Conservation (phyloP, 2,113 vertebrate species). For the cat (Felis catus) region F.catus_Fca126_mat1.0 CM031413.1:69882501-69883000, state of each 20-base stretch:
- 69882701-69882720: not conserved
- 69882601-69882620: not conserved
- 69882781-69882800: no score
- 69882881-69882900: no score
- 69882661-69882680: no score
- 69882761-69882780: not conserved
- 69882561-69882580: not conserved
- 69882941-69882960: not conserved
- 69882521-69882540: no score
- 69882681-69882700: no score
- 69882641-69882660: not conserved
- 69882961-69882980: not conserved
- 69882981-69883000: not conserved
- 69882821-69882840: no score
- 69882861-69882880: no score
- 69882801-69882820: no score
- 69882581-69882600: not conserved
- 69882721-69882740: not conserved
- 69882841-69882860: no score
- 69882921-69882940: not conserved
- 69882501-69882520: no score
- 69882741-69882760: not conserved
- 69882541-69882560: not conserved
- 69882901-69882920: no score
- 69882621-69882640: not conserved